Evolutionary conservation across 2,888 invertebrate species (phyloP), one percentile per base, ranked within the genome.

Genomic region (Crossocerus cetratus): DNA sequence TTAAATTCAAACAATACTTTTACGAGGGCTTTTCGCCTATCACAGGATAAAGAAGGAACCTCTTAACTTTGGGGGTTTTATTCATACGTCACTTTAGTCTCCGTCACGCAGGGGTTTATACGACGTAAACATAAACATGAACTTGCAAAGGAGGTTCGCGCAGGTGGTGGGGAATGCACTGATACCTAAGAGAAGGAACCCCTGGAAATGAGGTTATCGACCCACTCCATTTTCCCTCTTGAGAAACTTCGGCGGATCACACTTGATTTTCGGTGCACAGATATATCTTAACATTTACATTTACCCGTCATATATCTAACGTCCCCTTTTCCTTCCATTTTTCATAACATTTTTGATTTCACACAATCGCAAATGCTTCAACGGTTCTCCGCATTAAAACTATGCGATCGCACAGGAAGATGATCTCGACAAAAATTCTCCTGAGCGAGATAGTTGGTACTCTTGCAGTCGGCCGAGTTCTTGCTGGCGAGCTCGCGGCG

Each of bases 201-300:
- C 65, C 45, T 74, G 32, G 53, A 60, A 42, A 65, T 45, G 20
- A 58, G 49, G 53, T 62, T 21, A 49, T 5, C 16, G 59, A 55
- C n/a, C n/a, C n/a, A n/a, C n/a, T n/a, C n/a, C n/a, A n/a, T n/a
- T n/a, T 71, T 74, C 70, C 71, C 65, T 67, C 56, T 14, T 22
- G 62, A 14, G 13, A 53, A 56, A 79, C 70, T 80, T 80, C 60
- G 43, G 18, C 62, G 76, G 78, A 78, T 80, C 73, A 80, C 81
- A 81, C 68, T 11, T 57, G 74, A 76, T 78, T 80, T 76, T 49
- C 45, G 22, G 32, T 42, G 57, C 67, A 53, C 73, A 32, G 23
- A 32, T 32, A 32, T 32, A 2, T 32, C 23, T 32, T n/a, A n/a
- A n/a, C n/a, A n/a, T n/a, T n/a, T n/a, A n/a, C n/a, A n/a, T n/a